Base-by-base conservation (phyloP, 2,797 vertebrate genomes). In the Loriculus beryllinus region DNA sequence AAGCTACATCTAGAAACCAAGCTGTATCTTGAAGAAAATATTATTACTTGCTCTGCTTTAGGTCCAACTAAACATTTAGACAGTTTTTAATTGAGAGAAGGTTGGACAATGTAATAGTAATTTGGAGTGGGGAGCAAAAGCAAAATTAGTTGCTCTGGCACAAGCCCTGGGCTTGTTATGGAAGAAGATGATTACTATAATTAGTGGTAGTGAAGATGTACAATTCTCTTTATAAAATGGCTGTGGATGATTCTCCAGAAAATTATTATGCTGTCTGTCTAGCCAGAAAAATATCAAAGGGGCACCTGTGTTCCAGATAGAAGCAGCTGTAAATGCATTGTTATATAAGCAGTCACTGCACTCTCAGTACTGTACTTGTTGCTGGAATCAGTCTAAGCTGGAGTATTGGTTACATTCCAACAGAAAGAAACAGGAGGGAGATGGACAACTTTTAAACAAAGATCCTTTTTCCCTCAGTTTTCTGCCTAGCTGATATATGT, bases 151-250 rank as follows among this genome's bases (percentile, higher is more conserved):
- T 80, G 39, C 51, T 88, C 54, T 91, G 78, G 79, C 0, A 0
- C 40, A 90, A 89, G 59, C 59, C 82, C 47, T 60, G 90, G 72
- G 70, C 84, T 95, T 78, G 64, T 71, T 95, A 70, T 48, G 39
- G 35, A 77, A 75, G 23, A 86, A 89, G 70, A 94, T 92, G 74
- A 94, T 93, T 93, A 87, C 81, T 93, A 26, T 94, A 91, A 93
- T 95, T 92, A 93, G 75, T 76, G 82, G 43, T 59, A 91, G 29
- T 76, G 75, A 90, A 82, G 76, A 85, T 52, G 45, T 57, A 79
- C 69, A 72, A 35, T 87, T 92, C 76, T 87, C 49, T 95, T 82
- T 78, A 89, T 72, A 39, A 94, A 94, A 95, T 63, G 33, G 40
- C 67, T 63, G 49, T 85, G 81, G 71, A 81, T 70, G 54, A 76